These are phyloP conservation scores for Lacanobia oleracea DNA, from an alignment of 2,888 invertebrate species.

Conservation along the genomic window DNA sequence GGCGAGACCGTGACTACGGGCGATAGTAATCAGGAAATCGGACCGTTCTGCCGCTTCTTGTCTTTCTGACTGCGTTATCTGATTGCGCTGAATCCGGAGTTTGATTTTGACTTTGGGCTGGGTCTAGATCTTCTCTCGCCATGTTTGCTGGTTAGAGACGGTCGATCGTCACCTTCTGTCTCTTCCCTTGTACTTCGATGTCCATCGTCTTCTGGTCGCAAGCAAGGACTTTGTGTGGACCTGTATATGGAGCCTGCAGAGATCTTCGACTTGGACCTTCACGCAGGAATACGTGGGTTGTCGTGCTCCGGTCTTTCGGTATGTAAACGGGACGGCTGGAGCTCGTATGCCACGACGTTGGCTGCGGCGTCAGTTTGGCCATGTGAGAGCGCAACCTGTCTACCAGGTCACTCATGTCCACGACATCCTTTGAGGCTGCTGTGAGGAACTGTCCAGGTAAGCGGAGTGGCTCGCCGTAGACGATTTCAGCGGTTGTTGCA, in stretches of 20 bases:
- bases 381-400: too few relatives aligned
- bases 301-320: too few relatives aligned
- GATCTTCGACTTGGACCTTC: too few relatives aligned
- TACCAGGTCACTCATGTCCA: too few relatives aligned
- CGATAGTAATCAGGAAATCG: too few relatives aligned
- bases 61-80: constrained; percentile 5
- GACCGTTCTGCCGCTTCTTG: constrained; percentile 13
- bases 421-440: too few relatives aligned
- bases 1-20: neutral
- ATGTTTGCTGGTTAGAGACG: constrained; percentile 57
- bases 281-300: too few relatives aligned
- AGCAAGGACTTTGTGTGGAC: constrained; percentile 15
- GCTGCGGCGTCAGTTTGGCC: too few relatives aligned
- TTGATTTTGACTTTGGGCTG: neutral
- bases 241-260: constrained; percentile 23
- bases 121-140: neutral
- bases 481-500: too few relatives aligned
- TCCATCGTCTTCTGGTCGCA: constrained; percentile 17
- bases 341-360: too few relatives aligned
- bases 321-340: too few relatives aligned
- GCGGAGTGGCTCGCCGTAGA: neutral
- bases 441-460: too few relatives aligned
- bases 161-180: constrained; percentile 50
- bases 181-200: constrained; percentile 11
- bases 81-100: neutral